A percentile compares a stretch with the other conserved stretches of the same genome.
These are phyloP conservation scores for Synergus itoensis DNA, from an alignment of 2,888 invertebrate genomes.

Conservation along the genomic window DNA sequence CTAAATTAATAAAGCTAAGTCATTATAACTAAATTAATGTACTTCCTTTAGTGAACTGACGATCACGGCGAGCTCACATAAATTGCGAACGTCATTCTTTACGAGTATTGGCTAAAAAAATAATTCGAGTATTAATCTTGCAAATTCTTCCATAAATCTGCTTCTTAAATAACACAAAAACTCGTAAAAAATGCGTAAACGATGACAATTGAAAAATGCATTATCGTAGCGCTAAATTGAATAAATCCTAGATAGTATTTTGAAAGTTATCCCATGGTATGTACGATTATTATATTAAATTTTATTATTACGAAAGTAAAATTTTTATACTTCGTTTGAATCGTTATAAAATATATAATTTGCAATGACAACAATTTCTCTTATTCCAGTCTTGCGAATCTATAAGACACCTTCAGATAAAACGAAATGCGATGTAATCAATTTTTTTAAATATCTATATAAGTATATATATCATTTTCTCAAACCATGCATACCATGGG, in stretches of 20 bases:
- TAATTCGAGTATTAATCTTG: conserved; percentile 44
- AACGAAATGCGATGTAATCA: conserved; percentile 9
- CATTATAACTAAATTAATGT: neutral
- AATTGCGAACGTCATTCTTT: conserved; percentile 8
- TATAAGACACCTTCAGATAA: conserved; percentile 18
- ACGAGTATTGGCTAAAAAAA: conserved; percentile 28
- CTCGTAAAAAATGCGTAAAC: conserved; percentile 52
- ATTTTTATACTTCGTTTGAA: conserved; percentile 46
- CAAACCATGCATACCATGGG: conserved; percentile 66
- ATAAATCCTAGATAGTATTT: conserved; percentile 73
- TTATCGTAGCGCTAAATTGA: conserved; percentile 69
- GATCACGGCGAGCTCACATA: conserved; percentile 39
- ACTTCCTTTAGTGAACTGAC: conserved; percentile 21
- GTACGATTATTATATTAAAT: conserved; percentile 56
- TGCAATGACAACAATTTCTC: conserved; percentile 51
- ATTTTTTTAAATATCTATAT: conserved; percentile 2
- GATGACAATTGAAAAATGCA: conserved; percentile 67
- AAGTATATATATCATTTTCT: conserved; percentile 26
- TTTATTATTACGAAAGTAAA: conserved; percentile 27
- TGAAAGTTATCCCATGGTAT: conserved; percentile 64
- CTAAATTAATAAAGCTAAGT: conserved; percentile 26
- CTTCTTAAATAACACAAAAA: conserved; percentile 58
- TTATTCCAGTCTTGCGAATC: conserved; percentile 3
- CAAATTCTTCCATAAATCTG: conserved; percentile 42
- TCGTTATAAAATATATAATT: conserved; percentile 56